These are phyloP conservation scores for Tyrophagus putrescentiae DNA, from an alignment of 1,140 invertebrate genomes.

Conservation along the genomic window DNA sequence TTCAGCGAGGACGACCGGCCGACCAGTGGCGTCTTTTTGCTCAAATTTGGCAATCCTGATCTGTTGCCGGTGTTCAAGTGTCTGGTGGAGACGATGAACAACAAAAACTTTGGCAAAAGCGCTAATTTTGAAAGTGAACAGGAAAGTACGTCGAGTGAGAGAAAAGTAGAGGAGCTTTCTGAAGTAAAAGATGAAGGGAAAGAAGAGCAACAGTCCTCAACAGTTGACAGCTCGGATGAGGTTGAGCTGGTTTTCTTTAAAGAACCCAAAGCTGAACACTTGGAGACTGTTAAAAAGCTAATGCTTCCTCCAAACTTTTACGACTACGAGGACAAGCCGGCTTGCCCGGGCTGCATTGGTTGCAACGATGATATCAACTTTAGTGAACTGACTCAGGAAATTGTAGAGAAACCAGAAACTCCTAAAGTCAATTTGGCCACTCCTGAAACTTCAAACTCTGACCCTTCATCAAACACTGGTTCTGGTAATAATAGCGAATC, in stretches of 20 bases:
- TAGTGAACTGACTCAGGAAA: not conserved
- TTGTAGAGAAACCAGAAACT: not conserved
- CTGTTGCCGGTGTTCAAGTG: not conserved
- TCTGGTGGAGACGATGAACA: not conserved
- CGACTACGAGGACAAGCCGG: constrained; percentile 48
- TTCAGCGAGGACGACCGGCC: constrained; percentile 46
- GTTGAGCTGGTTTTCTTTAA: constrained; percentile 9
- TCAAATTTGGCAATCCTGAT: not conserved
- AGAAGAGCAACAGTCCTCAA: not conserved
- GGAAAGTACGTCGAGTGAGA: too few relatives aligned
- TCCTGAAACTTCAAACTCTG: too few relatives aligned
- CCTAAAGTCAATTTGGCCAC: not conserved
- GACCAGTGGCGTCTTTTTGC: not conserved
- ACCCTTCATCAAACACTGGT: too few relatives aligned
- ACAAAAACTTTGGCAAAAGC: not conserved
- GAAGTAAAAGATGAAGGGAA: too few relatives aligned
- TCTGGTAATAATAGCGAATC: too few relatives aligned
- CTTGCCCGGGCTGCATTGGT: constrained; percentile 59
- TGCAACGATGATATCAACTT: constrained; percentile 38
- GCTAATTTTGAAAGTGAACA: too few relatives aligned
- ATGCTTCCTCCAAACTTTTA: constrained; percentile 63
- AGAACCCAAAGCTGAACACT: not conserved
- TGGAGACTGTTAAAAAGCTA: constrained; percentile 44
- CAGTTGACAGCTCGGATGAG: not conserved
- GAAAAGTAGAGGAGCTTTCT: too few relatives aligned